Percentiles rank a stretch among this genome's conserved stretches.
Evolutionary conservation across 2,113 vertebrate species (phyloP).

Genomic region (Labeo rohita): DNA sequence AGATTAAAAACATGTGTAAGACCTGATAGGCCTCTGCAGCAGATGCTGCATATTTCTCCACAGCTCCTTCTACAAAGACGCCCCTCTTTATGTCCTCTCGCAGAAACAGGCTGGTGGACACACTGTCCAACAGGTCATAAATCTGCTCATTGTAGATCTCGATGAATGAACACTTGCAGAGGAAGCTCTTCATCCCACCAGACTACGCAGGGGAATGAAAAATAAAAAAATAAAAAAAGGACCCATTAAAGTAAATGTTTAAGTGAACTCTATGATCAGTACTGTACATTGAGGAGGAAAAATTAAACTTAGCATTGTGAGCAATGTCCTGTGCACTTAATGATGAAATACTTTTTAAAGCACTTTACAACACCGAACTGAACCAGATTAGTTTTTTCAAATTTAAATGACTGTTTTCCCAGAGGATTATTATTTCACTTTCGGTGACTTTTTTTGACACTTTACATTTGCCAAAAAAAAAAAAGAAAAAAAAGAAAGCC

Average conservation of each 20-base stretch:
- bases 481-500: too few relatives aligned
- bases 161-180: conserved; percentile 97
- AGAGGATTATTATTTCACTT: too few relatives aligned
- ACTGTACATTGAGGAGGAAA: too few relatives aligned
- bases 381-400: too few relatives aligned
- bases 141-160: conserved; percentile 99
- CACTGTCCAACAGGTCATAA: conserved; percentile 92
- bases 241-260: background rate
- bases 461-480: too few relatives aligned
- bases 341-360: too few relatives aligned
- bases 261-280: background rate
- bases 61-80: conserved; percentile 91
- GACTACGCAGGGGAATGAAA: conserved; percentile 65
- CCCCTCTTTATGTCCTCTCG: conserved; percentile 97
- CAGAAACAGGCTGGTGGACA: conserved; percentile 88
- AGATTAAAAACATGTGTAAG: background rate
- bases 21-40: conserved; percentile 96
- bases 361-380: too few relatives aligned
- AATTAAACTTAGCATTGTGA: too few relatives aligned
- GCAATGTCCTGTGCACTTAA: too few relatives aligned
- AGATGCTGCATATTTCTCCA: conserved; percentile 89
- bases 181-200: conserved; percentile 86
- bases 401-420: too few relatives aligned
- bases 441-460: too few relatives aligned
- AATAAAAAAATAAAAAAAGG: too few relatives aligned